phyloP scores from a whole-genome alignment of 2,888 invertebrate species.

The Acleris holmiana region DNA sequence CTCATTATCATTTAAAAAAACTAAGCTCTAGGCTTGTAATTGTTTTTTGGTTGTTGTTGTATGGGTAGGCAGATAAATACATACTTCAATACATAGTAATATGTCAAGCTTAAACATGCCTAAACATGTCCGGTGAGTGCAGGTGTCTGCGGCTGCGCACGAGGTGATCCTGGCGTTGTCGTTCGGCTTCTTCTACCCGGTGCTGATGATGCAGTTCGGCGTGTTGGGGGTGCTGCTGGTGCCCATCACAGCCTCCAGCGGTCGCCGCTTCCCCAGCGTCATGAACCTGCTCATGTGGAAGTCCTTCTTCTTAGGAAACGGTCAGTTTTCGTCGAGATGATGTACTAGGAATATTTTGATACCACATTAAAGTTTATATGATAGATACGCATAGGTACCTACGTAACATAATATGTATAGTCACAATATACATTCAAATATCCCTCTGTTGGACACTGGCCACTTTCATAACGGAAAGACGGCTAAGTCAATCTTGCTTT shows the following conservation, averaged over 20 bases:
- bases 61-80: no score
- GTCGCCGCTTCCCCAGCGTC: slow-evolving; percentile 69
- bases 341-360: not conserved
- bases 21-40: no score
- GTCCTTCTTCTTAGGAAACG: slow-evolving; percentile 90
- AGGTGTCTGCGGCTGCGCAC: slow-evolving; percentile 93
- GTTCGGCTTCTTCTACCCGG: slow-evolving; percentile 94
- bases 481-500: no score
- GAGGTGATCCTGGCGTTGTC: slow-evolving; percentile 92
- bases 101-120: no score
- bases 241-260: slow-evolving; percentile 75
- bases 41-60: no score
- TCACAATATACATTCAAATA: no score
- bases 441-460: no score
- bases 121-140: slow-evolving; percentile 8
- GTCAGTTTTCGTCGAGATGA: slow-evolving; percentile 54
- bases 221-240: slow-evolving; percentile 86
- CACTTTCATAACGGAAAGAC: no score
- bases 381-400: no score
- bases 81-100: no score
- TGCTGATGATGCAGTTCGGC: slow-evolving; percentile 91
- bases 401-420: no score
- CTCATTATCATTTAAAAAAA: no score
- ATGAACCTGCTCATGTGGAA: slow-evolving; percentile 95
- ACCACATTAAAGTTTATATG: not conserved